These are phyloP conservation scores for Heptranchias perlo DNA, from an alignment of 2,113 vertebrate species.

Conservation along the genomic window DNA sequence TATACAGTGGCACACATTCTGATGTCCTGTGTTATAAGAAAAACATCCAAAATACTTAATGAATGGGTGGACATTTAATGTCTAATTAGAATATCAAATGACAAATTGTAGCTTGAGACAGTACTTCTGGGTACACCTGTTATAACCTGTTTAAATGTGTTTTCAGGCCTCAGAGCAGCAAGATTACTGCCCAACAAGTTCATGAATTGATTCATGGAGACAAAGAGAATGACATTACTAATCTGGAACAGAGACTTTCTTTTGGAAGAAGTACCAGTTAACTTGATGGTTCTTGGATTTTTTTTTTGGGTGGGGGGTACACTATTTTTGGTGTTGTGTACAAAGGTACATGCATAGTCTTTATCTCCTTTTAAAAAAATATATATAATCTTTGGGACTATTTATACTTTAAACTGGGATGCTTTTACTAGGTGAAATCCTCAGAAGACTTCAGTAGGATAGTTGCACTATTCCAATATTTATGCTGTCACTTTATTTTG, in stretches of 20 bases:
- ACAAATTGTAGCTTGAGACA: neutral
- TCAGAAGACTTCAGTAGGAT: neutral
- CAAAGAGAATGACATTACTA: constrained; percentile 39
- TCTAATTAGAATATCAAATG: constrained; percentile 13
- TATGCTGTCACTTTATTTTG: constrained; percentile 14
- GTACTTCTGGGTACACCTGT: neutral
- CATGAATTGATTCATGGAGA: neutral
- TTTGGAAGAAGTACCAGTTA: constrained; percentile 13
- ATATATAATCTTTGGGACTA: neutral
- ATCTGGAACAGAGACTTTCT: constrained; percentile 25
- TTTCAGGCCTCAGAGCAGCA: constrained; percentile 16
- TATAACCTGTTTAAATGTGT: neutral
- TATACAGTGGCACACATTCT: neutral
- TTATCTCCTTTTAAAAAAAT: neutral
- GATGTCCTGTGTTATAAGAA: neutral
- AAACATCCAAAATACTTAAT: neutral
- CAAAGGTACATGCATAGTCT: neutral
- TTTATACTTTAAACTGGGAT: neutral
- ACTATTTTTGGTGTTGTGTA: neutral
- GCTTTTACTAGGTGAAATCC: neutral
- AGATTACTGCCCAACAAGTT: constrained; percentile 7
- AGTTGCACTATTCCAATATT: neutral
- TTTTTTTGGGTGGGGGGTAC: neutral
- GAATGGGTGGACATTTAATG: neutral
- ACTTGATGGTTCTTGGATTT: neutral